phyloP scores from a whole-genome alignment of 2,797 vertebrate genomes.

The Urosaurus nigricauda region DNA sequence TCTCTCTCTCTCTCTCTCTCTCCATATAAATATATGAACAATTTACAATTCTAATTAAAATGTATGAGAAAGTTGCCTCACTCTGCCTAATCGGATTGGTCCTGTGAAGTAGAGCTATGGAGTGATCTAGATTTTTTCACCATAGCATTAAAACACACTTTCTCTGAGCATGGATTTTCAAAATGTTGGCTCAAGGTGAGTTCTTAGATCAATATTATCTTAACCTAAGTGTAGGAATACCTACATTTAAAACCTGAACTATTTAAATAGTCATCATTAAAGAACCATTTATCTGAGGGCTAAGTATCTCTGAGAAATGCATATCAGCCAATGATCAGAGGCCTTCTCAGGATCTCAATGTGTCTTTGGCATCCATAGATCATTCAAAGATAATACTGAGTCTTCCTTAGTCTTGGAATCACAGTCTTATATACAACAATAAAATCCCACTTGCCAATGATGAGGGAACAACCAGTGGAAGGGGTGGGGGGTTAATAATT shows the following conservation, averaged over 20 bases:
- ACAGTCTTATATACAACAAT: not conserved
- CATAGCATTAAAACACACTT: not conserved
- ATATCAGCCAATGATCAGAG: not conserved
- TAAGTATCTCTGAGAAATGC: not conserved
- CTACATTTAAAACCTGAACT: not conserved
- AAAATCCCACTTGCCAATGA: not conserved
- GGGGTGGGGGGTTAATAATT: no score
- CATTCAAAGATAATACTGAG: not conserved
- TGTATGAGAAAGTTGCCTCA: not conserved
- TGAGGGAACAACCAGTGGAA: no score
- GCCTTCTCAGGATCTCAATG: not conserved
- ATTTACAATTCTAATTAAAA: not conserved
- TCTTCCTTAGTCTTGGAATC: not conserved
- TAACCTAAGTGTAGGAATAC: no score
- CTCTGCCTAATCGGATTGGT: no score
- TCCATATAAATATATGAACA: not conserved
- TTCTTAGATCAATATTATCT: not conserved
- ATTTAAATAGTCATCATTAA: not conserved
- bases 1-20: not conserved
- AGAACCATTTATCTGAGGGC: not conserved
- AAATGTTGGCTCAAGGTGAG: not conserved
- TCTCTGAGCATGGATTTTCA: not conserved
- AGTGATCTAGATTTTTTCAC: not conserved
- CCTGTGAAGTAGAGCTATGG: no score
- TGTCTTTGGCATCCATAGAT: not conserved